These are phyloP conservation scores for Pocillopora damicornis DNA, from an alignment of 64 coral and sea anemone genomes.

Conservation along the genomic window DNA sequence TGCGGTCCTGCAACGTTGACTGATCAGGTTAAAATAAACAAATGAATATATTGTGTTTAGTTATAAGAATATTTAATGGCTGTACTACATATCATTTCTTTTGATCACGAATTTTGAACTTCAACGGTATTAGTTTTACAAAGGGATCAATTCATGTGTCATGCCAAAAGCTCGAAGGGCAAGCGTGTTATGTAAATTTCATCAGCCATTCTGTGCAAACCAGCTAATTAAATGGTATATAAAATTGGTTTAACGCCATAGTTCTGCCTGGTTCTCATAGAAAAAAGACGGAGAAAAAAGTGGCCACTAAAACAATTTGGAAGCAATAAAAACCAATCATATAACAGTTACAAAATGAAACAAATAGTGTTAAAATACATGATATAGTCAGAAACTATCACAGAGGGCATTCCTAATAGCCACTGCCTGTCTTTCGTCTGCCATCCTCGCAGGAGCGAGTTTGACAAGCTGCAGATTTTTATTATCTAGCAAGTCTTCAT, in stretches of 20 bases:
- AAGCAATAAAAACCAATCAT: no score
- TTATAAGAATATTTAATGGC: slow-evolving; percentile 27
- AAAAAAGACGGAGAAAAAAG: no score
- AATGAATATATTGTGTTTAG: slow-evolving; percentile 22
- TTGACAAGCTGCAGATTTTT: slow-evolving; percentile 13
- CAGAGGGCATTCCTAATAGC: neutral
- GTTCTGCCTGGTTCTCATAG: no score
- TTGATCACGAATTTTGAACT: neutral
- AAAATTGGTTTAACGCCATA: no score
- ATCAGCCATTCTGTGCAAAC: no score
- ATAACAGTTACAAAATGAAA: slow-evolving; percentile 5
- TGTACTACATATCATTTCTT: slow-evolving; percentile 26
- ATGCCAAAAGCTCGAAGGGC: no score
- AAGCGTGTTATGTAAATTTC: neutral
- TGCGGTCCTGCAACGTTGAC: neutral
- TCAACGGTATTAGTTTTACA: slow-evolving; percentile 15
- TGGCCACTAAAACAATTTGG: no score
- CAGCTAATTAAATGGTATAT: no score
- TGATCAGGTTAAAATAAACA: slow-evolving; percentile 17
- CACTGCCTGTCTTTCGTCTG: slow-evolving; percentile 3
- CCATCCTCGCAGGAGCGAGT: slow-evolving; percentile 3
- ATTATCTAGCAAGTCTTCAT: slow-evolving; percentile 28
- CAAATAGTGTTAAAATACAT: slow-evolving; percentile 8
- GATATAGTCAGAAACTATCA: slow-evolving; percentile 22
- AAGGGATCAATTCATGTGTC: slow-evolving; percentile 6